Percentiles rank a stretch among this genome's conserved stretches.
phyloP scores from a whole-genome alignment of 2,888 invertebrate species.

The Nephrotoma appendiculata region DNA sequence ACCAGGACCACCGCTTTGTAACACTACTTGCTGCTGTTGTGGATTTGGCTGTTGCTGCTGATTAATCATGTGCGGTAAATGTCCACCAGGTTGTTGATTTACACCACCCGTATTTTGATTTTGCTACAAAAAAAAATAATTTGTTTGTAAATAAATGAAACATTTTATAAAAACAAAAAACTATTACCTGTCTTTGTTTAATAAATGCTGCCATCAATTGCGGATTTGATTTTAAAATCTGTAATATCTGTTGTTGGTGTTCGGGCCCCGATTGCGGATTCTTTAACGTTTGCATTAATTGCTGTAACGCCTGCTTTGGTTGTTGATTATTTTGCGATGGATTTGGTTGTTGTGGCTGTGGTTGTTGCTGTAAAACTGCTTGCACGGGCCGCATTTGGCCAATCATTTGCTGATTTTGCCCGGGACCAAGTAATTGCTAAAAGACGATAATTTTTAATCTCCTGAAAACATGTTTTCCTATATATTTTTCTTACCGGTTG shows the following conservation, averaged over 20 bases:
- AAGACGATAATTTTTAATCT: background rate
- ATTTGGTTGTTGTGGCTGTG: slow-evolving; percentile 32
- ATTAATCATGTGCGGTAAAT: slow-evolving; percentile 30
- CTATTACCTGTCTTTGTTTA: slow-evolving; percentile 57
- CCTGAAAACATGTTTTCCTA: background rate
- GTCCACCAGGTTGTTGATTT: slow-evolving; percentile 21
- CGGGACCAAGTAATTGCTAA: slow-evolving; percentile 28
- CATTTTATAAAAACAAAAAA: slow-evolving; percentile 6
- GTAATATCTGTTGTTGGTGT: slow-evolving; percentile 79
- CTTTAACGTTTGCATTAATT: slow-evolving; percentile 78
- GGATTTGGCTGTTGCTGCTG: slow-evolving; percentile 24
- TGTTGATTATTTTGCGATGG: slow-evolving; percentile 22
- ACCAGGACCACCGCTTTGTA: slow-evolving; percentile 22
- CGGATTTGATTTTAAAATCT: slow-evolving; percentile 85
- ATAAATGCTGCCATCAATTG: slow-evolving; percentile 92
- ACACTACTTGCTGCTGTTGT: slow-evolving; percentile 31
- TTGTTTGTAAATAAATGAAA: background rate
- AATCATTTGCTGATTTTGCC: slow-evolving; percentile 22
- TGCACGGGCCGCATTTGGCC: slow-evolving; percentile 19
- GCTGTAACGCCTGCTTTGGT: slow-evolving; percentile 57
- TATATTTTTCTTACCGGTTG: slow-evolving; percentile 19
- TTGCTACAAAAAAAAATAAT: slow-evolving; percentile 12
- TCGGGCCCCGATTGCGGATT: slow-evolving; percentile 73
- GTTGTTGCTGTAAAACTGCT: slow-evolving; percentile 28
- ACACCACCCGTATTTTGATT: slow-evolving; percentile 26